phyloP scores from a whole-genome alignment of 2,888 invertebrate species.

The Aleiodes leptofemur region DNA sequence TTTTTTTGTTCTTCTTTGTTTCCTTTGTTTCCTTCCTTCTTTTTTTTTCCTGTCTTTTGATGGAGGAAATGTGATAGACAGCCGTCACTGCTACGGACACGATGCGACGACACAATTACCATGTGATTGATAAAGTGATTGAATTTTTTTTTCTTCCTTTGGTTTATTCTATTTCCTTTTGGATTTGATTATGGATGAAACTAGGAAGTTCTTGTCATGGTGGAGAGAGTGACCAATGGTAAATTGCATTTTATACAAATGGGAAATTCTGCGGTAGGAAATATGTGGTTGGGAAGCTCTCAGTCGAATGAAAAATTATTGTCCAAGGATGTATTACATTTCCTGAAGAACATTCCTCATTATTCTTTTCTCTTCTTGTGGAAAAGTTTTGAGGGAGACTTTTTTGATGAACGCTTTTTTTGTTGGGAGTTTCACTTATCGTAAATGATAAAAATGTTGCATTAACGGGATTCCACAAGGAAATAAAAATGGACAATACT shows the following conservation, averaged over 20 bases:
- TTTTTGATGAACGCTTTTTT: no score
- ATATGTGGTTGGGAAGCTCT: neutral
- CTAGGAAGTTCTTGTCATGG: constrained; percentile 48
- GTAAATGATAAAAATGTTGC: no score
- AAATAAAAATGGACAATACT: no score
- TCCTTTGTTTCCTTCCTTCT: neutral
- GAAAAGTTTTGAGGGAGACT: no score
- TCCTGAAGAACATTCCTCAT: no score
- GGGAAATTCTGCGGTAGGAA: constrained; percentile 50
- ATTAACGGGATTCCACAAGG: no score
- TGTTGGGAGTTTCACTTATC: no score
- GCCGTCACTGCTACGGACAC: constrained; percentile 6
- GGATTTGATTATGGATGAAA: constrained; percentile 49
- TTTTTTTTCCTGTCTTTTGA: constrained; percentile 1
- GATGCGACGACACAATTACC: neutral
- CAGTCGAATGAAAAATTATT: no score
- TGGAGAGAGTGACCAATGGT: constrained; percentile 53
- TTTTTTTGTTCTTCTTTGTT: constrained; percentile 10
- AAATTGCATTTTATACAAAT: constrained; percentile 59
- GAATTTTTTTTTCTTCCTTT: constrained; percentile 14
- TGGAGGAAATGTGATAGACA: constrained; percentile 2
- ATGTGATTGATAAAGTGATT: constrained; percentile 28
- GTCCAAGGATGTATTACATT: no score
- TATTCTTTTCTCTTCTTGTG: no score
- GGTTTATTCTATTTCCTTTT: neutral